A percentile compares a stretch with the other conserved stretches of the same genome.
Evolutionary conservation across 1,140 invertebrate species (phyloP).

Genomic region (Drosophila nigrodunni): DNA sequence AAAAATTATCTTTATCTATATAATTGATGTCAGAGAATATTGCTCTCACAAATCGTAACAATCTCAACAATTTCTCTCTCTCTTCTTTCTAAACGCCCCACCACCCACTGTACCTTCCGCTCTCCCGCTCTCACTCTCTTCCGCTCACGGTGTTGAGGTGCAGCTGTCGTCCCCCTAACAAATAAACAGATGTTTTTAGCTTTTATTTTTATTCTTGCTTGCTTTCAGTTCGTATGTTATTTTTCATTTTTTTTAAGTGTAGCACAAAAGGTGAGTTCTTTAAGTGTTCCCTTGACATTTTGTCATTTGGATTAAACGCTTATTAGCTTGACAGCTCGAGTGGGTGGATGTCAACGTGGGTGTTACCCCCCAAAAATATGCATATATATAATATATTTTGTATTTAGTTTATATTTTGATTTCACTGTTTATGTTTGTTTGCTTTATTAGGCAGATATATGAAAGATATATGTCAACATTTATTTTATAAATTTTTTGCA

Average conservation of each 20-base stretch:
- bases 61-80: background rate
- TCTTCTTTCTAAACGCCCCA: background rate
- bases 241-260: background rate
- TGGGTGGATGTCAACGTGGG: constrained; percentile 12
- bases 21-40: constrained; percentile 13
- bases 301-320: constrained; percentile 50
- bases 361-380: background rate
- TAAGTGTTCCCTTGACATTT: constrained; percentile 56
- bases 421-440: background rate
- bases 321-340: constrained; percentile 34
- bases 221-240: background rate
- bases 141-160: background rate
- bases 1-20: constrained; percentile 22
- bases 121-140: background rate
- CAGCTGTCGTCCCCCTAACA: constrained; percentile 28
- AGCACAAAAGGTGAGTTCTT: constrained; percentile 29
- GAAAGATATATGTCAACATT: background rate
- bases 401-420: constrained; percentile 6
- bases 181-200: constrained; percentile 49
- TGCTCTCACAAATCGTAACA: constrained; percentile 6
- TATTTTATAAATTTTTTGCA: background rate
- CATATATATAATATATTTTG: background rate
- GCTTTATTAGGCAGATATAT: background rate
- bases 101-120: background rate
- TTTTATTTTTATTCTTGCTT: constrained; percentile 25